phyloP scores from a whole-genome alignment of 2,113 vertebrate species.

The Ceratotherium simum region DNA sequence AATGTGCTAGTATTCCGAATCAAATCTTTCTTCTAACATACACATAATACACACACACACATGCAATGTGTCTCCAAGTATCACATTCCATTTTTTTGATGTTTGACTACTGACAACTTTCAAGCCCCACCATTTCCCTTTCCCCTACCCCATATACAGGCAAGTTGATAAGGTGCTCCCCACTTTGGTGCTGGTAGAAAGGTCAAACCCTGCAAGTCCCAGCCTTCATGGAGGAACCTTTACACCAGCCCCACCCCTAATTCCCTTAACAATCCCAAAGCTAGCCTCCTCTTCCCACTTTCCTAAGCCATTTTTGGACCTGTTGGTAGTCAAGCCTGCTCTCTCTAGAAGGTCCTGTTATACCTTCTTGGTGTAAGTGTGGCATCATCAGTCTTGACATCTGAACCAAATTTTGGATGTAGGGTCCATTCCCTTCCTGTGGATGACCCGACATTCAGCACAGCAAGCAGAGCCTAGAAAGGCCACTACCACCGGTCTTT shows the following conservation, averaged over 20 bases:
- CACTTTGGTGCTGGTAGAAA: not conserved
- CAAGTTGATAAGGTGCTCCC: not conserved
- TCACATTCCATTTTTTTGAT: not conserved
- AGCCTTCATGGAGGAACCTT: not conserved
- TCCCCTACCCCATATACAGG: not conserved
- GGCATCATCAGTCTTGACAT: not conserved
- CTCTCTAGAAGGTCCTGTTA: not conserved
- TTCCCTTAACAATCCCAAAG: not conserved
- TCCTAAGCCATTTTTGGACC: not conserved
- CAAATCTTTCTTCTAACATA: not conserved
- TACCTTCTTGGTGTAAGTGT: not conserved
- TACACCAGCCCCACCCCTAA: fast-evolving
- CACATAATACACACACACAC: not conserved
- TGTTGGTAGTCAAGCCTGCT: not conserved
- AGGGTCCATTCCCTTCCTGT: not conserved
- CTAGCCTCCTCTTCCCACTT: not conserved
- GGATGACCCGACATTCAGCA: not conserved
- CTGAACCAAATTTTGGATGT: not conserved
- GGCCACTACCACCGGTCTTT: not conserved
- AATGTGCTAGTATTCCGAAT: not conserved
- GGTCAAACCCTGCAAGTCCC: not conserved
- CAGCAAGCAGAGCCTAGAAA: not conserved
- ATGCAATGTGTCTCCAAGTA: not conserved
- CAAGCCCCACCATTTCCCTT: not conserved
- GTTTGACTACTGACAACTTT: not conserved